Percentiles rank a stretch among this genome's conserved stretches.
Evolutionary conservation across 2,797 vertebrate species (phyloP).

Genomic region (Darevskia mixta): DNA sequence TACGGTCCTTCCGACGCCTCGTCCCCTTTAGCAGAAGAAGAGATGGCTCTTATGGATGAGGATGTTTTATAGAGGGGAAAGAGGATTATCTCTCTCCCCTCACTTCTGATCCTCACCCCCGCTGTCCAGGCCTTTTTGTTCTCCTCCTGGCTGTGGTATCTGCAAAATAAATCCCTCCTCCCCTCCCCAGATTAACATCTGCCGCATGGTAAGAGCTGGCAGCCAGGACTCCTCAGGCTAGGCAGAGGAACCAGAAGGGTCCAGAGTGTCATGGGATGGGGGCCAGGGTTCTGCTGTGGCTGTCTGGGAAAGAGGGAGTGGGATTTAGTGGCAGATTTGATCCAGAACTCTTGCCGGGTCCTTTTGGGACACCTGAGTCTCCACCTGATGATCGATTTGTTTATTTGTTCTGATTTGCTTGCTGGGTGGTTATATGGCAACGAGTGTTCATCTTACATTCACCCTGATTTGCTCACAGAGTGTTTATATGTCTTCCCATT

Average conservation of each 20-base stretch:
- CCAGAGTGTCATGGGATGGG: not conserved
- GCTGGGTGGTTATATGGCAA: no score
- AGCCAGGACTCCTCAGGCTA: not conserved
- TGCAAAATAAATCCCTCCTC: slow-evolving; percentile 19
- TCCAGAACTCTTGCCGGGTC: not conserved
- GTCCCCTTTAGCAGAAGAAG: not conserved
- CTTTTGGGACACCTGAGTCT: not conserved
- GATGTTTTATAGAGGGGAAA: slow-evolving; percentile 12
- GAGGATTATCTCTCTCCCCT: slow-evolving; percentile 28
- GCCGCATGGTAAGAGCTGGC: not conserved
- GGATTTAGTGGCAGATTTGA: not conserved
- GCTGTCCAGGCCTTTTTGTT: not conserved
- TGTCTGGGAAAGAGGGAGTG: not conserved
- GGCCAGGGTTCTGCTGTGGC: not conserved
- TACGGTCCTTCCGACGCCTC: not conserved
- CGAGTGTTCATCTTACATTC: no score
- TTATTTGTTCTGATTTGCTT: no score
- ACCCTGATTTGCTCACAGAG: no score
- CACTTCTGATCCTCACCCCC: not conserved
- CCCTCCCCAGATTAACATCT: slow-evolving; percentile 33
- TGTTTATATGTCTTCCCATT: no score
- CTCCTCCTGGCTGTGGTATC: slow-evolving; percentile 27
- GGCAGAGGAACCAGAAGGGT: no score
- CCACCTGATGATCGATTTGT: no score
- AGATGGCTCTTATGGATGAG: not conserved